A percentile compares a stretch with the other conserved stretches of the same genome.
Conservation (phyloP, 2,113 vertebrate genomes). For the Tenebrosternarchus preto region DNA sequence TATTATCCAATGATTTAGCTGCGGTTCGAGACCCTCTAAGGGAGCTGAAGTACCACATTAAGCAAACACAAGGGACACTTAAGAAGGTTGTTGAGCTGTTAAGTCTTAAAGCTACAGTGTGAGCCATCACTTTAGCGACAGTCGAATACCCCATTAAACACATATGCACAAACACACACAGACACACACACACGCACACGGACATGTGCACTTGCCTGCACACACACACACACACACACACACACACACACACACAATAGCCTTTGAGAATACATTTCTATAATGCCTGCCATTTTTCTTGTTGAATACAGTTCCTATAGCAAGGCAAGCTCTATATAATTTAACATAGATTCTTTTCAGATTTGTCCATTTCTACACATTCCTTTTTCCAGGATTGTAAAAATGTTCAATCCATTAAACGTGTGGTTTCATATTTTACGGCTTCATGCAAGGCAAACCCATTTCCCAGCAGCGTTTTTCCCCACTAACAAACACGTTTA, state of each 20-base stretch:
- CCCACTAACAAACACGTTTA: no score
- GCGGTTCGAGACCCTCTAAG: neutral
- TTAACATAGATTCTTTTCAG: no score
- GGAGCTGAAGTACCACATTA: neutral
- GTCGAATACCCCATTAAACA: neutral
- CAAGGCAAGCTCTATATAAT: no score
- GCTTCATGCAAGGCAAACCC: neutral
- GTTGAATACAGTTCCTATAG: no score
- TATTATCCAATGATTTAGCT: neutral
- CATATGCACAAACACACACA: neutral
- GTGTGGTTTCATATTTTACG: no score
- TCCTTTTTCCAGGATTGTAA: neutral
- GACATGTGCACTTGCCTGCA: neutral
- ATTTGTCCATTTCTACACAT: neutral
- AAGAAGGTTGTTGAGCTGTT: neutral
- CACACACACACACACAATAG: slow-evolving; percentile 1
- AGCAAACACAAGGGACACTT: neutral
- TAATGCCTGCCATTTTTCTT: neutral
- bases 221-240: neutral
- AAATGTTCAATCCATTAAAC: no score
- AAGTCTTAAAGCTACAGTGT: neutral
- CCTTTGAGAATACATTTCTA: neutral
- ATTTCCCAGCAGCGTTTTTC: neutral
- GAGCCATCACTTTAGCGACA: neutral
- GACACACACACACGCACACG: neutral